Percentiles rank a stretch among this genome's conserved stretches.
phyloP scores from a whole-genome alignment of 2,797 vertebrate genomes.

The Siniperca undulata region DNA sequence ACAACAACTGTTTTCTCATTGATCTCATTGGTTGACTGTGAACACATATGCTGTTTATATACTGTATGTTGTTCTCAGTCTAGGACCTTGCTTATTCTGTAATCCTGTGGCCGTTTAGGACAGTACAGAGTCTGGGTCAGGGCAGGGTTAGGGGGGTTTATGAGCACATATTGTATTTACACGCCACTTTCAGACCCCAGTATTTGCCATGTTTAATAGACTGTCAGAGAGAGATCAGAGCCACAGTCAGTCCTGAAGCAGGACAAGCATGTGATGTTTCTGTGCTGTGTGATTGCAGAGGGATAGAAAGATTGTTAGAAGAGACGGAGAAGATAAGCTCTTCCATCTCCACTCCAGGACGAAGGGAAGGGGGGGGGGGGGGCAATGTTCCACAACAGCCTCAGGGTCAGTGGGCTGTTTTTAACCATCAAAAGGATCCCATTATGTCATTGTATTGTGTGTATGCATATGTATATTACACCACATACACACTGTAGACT shows the following conservation, averaged over 20 bases:
- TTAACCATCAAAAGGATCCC: conserved; percentile 56
- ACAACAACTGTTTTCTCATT: neutral
- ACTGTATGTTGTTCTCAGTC: neutral
- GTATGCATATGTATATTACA: conserved; percentile 8
- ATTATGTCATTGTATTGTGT: conserved; percentile 44
- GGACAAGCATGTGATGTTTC: conserved; percentile 24
- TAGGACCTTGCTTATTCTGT: conserved; percentile 1
- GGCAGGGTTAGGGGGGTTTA: conserved; percentile 1
- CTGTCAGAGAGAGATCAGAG: conserved; percentile 15
- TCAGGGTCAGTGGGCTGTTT: conserved; percentile 67
- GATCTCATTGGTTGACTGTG: neutral
- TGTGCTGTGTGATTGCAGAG: conserved; percentile 11
- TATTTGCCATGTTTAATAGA: conserved; percentile 21
- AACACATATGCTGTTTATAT: neutral
- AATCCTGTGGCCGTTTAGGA: conserved; percentile 6
- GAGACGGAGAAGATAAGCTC: conserved; percentile 57
- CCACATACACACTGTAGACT: conserved; percentile 4
- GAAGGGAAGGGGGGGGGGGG: neutral
- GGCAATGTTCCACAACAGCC: conserved; percentile 61
- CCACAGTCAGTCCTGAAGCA: conserved; percentile 1
- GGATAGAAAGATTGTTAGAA: conserved; percentile 44
- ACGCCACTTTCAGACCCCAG: conserved; percentile 10
- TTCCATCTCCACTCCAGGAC: conserved; percentile 28
- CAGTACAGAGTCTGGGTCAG: conserved; percentile 34
- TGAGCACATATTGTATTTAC: conserved; percentile 6